These are phyloP conservation scores for Pterostichus niger DNA, from an alignment of 2,888 invertebrate genomes.

Conservation along the genomic window DNA sequence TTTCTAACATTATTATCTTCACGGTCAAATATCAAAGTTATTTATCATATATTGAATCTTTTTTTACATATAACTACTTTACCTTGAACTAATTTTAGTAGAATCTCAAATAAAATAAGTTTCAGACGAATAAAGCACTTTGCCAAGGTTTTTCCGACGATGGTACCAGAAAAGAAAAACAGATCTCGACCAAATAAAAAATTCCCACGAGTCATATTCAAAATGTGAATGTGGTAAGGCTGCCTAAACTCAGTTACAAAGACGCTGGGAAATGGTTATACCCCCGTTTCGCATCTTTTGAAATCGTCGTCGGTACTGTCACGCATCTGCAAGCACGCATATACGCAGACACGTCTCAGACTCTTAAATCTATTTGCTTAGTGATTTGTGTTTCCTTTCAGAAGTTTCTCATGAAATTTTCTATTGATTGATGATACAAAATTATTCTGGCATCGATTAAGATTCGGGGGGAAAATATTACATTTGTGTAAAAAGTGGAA, in stretches of 20 bases:
- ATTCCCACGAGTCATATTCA: conserved; percentile 28
- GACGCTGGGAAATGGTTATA: neutral
- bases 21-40: conserved; percentile 23
- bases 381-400: conserved; percentile 16
- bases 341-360: conserved; percentile 20
- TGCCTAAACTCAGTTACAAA: conserved; percentile 2
- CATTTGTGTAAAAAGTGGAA: too few relatives aligned
- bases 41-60: neutral
- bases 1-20: conserved; percentile 2
- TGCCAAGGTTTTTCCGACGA: conserved; percentile 5
- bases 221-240: conserved; percentile 7
- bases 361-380: conserved; percentile 20
- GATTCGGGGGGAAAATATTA: too few relatives aligned
- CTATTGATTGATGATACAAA: neutral
- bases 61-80: conserved; percentile 4
- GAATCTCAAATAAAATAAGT: conserved; percentile 20
- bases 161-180: conserved; percentile 4
- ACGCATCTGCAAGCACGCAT: neutral
- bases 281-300: neutral
- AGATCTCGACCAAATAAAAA: conserved; percentile 7
- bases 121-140: conserved; percentile 27
- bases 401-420: conserved; percentile 3
- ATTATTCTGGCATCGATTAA: neutral
- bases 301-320: conserved; percentile 29
- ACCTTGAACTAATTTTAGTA: conserved; percentile 11